These are phyloP conservation scores for Tholera decimalis DNA, from an alignment of 2,888 invertebrate species.

Conservation along the genomic window DNA sequence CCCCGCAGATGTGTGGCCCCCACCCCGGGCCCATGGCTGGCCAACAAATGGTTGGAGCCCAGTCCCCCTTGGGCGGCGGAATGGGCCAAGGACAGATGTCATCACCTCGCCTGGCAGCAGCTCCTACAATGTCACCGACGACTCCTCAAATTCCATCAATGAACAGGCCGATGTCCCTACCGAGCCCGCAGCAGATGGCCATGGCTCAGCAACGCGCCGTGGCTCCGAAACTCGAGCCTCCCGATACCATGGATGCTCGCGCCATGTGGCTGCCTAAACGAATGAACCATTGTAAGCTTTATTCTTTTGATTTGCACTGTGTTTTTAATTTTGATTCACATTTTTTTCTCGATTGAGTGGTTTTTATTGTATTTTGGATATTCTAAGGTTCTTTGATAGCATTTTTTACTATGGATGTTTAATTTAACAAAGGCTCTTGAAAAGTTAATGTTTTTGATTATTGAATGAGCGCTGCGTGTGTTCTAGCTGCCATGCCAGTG, in stretches of 20 bases:
- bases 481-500: conserved; percentile 87
- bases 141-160: conserved; percentile 86
- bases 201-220: conserved; percentile 86
- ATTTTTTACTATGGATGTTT: neutral
- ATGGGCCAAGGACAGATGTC: conserved; percentile 81
- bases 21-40: conserved; percentile 80
- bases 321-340: conserved; percentile 65
- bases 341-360: conserved; percentile 52
- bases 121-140: conserved; percentile 87
- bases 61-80: conserved; percentile 71
- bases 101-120: conserved; percentile 86
- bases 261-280: conserved; percentile 93
- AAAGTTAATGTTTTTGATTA: neutral
- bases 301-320: conserved; percentile 73
- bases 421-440: neutral
- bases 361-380: conserved; percentile 32
- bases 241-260: conserved; percentile 91
- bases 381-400: neutral
- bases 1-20: conserved; percentile 72
- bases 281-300: conserved; percentile 93
- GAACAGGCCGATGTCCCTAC: conserved; percentile 84
- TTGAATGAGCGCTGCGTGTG: conserved; percentile 27
- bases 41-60: conserved; percentile 77
- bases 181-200: conserved; percentile 83
- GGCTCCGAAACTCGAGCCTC: conserved; percentile 92